A percentile compares a stretch with the other conserved stretches of the same genome.
Evolutionary conservation across 1,140 invertebrate species (phyloP).

Genomic region (Rhyzopertha dominica): DNA sequence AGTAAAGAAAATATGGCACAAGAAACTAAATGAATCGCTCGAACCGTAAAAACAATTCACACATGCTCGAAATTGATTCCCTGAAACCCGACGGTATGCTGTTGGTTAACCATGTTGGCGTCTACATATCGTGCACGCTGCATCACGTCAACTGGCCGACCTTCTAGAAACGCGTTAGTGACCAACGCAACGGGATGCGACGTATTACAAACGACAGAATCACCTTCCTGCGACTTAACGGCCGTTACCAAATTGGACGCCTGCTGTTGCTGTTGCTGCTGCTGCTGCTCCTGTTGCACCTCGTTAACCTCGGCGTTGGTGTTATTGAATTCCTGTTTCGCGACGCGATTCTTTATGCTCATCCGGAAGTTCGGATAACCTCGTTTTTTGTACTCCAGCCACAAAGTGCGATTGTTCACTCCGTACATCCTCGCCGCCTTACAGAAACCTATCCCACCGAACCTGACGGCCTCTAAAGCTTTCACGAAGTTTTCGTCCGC

Average conservation of each 20-base stretch:
- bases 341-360: constrained; percentile 64
- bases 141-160: constrained; percentile 52
- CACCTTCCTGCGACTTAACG: constrained; percentile 41
- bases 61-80: constrained; percentile 69
- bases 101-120: constrained; percentile 46
- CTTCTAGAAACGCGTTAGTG: constrained; percentile 54
- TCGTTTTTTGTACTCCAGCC: constrained; percentile 77
- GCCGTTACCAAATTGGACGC: constrained; percentile 44
- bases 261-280: constrained; percentile 47
- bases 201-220: constrained; percentile 20
- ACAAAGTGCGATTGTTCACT: constrained; percentile 76
- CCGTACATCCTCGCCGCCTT: constrained; percentile 75
- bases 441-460: constrained; percentile 78
- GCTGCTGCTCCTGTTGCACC: constrained; percentile 45
- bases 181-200: constrained; percentile 47
- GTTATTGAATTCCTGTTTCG: constrained; percentile 57
- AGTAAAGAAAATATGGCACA: no score
- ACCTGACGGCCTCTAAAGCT: constrained; percentile 71
- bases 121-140: constrained; percentile 51
- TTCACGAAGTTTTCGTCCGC: constrained; percentile 73
- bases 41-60: constrained; percentile 48
- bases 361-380: constrained; percentile 72
- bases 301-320: constrained; percentile 44
- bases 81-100: constrained; percentile 61
- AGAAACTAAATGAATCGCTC: no score